These are phyloP conservation scores for Minunthozetes semirufus DNA, from an alignment of 2,888 invertebrate species.

Conservation along the genomic window DNA sequence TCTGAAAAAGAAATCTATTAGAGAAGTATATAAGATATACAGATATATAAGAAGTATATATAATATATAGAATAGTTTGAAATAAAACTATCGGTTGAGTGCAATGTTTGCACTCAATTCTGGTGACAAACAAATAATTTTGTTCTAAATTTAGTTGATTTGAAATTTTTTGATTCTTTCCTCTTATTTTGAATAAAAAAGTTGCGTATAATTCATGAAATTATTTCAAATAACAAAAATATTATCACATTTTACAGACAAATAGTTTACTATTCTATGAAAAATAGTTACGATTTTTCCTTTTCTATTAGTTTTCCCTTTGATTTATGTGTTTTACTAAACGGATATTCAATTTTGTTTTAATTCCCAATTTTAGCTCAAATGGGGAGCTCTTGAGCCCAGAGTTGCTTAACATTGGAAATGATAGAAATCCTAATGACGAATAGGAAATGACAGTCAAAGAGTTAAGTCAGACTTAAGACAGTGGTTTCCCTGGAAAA, in stretches of 20 bases:
- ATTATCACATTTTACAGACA: neutral
- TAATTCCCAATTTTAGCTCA: too few species aligned
- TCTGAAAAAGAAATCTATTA: too few species aligned
- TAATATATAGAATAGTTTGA: neutral
- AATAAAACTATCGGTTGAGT: neutral
- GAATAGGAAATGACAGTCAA: too few species aligned
- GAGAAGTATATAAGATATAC: too few species aligned
- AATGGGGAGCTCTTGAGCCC: too few species aligned
- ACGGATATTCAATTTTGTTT: too few species aligned
- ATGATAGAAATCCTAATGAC: too few species aligned
- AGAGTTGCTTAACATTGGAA: too few species aligned
- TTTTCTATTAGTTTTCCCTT: neutral
- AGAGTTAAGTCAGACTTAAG: too few species aligned
- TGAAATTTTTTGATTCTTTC: neutral
- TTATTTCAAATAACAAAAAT: neutral
- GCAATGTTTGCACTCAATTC: slow-evolving; percentile 6
- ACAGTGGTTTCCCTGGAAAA: too few species aligned
- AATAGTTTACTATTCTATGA: neutral
- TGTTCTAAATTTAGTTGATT: neutral
- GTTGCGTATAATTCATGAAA: neutral
- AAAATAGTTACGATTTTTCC: neutral
- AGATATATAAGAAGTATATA: too few species aligned
- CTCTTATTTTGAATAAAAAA: neutral
- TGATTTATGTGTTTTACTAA: neutral
- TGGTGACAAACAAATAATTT: neutral